Evolutionary conservation across 1,140 invertebrate genomes (phyloP), one percentile per base, ranked within the genome.

Genomic region (Drosophila punjabiensis): DNA sequence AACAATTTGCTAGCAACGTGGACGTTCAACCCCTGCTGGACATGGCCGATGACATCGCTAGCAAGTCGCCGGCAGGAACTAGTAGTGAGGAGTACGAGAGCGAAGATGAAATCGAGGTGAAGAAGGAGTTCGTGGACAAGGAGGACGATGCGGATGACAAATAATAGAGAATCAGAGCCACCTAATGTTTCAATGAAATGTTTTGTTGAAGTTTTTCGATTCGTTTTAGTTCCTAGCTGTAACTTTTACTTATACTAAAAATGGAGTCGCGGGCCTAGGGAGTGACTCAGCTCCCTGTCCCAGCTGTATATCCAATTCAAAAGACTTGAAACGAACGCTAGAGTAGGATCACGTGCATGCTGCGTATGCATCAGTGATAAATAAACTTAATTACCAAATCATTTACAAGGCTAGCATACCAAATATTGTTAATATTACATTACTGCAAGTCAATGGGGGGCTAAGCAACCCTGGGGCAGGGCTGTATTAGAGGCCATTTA

Each of bases 1-100:
- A 79, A 37, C 67, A 78, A 3, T 43, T 91, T 37, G 76, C 74
- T 14, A 83, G 88, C 5, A 67, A 76, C 16, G 28, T 86, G 6
- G 77, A 88, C 69, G 67, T 92, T 16, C 30, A 68, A 11, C 67
- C 82, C 5, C 43, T 92, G 20, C 20, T 86, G 5, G 65, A 35
- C 10, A 50, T 81, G 5, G 79, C 53, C 9, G 53, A 37, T 24
- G 61, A 89, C 1, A 48, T 78, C 20, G 37, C n/a, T 18, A 24
- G 41, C 14, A 61, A 41, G 8, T 80, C 61, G n/a, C 35, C 58
- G 52, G 5, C 52, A 39, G 41, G 35, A 2, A 60, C 43, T 9
- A 81, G 81, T 45, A 78, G 65, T 37, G 69, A 45, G 5, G 68
- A 73, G 0, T 10, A 47, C 0, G 37, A 48, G 4, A 24, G 24